These are phyloP conservation scores for Zaprionus lineosus DNA, from an alignment of 2,888 invertebrate species.

Conservation along the genomic window DNA sequence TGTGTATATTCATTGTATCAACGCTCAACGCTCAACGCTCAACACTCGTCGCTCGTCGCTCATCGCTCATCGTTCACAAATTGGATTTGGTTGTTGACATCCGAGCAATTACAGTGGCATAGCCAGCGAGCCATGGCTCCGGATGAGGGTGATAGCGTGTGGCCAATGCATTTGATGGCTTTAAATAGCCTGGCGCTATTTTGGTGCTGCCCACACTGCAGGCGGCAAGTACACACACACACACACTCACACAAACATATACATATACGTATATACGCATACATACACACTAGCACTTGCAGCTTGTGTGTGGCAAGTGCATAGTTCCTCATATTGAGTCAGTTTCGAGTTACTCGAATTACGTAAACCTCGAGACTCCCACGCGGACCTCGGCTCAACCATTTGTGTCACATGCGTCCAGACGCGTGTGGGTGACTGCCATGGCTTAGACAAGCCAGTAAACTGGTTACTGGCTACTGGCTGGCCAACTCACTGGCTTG, in stretches of 20 bases:
- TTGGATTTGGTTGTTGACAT: conserved; percentile 66
- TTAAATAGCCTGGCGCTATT: conserved; percentile 48
- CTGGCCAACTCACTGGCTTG: conserved; percentile 10
- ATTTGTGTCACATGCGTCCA: conserved; percentile 30
- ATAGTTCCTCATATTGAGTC: conserved; percentile 25
- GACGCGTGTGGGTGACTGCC: conserved; percentile 47
- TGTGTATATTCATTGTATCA: too few species aligned
- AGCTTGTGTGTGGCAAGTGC: conserved; percentile 4
- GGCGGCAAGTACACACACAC: conserved; percentile 27
- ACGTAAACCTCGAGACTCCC: conserved; percentile 46
- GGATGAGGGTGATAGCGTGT: conserved; percentile 18
- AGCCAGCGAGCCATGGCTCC: conserved; percentile 31
- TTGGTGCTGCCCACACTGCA: conserved; percentile 29
- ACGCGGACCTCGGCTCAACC: conserved; percentile 27
- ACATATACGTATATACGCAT: not conserved
- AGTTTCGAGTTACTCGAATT: conserved; percentile 31
- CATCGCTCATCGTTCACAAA: conserved; percentile 32
- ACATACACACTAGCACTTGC: not conserved
- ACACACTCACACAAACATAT: not conserved
- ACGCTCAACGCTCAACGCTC: too few species aligned
- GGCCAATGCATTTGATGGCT: conserved; percentile 59
- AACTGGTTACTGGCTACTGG: conserved; percentile 39
- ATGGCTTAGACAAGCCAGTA: conserved; percentile 38
- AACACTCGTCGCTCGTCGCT: too few species aligned
- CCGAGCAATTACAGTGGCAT: conserved; percentile 46